Evolutionary conservation across 1,140 invertebrate genomes (phyloP).

Genomic region (Drosophila bocqueti): DNA sequence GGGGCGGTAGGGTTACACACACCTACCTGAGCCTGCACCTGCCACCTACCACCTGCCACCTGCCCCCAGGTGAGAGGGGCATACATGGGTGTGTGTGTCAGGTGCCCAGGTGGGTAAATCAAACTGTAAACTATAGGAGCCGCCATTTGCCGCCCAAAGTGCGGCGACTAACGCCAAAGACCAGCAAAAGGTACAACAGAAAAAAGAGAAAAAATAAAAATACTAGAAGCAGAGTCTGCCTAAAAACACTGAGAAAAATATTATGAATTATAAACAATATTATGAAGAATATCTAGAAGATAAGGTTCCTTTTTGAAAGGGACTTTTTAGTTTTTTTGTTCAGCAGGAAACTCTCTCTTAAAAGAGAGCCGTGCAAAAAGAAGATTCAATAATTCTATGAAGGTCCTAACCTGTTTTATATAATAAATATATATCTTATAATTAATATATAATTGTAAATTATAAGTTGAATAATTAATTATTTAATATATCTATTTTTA

Average conservation of each 20-base stretch:
- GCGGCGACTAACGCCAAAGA: constrained; percentile 71
- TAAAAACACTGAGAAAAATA: background rate
- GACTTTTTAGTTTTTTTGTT: no score
- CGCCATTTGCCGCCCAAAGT: constrained; percentile 76
- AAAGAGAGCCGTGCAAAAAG: no score
- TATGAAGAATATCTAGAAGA: background rate
- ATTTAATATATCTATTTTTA: no score
- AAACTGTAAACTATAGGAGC: constrained; percentile 70
- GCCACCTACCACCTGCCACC: constrained; percentile 12
- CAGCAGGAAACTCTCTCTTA: no score
- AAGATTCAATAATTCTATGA: no score
- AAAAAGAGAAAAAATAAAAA: background rate
- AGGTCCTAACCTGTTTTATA: no score
- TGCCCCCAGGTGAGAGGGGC: background rate
- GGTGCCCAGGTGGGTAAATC: constrained; percentile 38
- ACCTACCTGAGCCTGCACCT: constrained; percentile 7
- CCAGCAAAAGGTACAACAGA: constrained; percentile 46
- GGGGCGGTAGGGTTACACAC: constrained; percentile 3
- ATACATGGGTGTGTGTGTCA: constrained; percentile 7
- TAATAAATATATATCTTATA: no score
- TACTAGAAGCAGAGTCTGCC: constrained; percentile 11
- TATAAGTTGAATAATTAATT: background rate
- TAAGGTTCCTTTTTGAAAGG: background rate
- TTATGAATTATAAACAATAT: background rate
- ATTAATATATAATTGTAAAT: background rate